These are phyloP conservation scores for Caenorhabditis inopinata DNA, from an alignment of 1,140 invertebrate genomes.

Conservation along the genomic window DNA sequence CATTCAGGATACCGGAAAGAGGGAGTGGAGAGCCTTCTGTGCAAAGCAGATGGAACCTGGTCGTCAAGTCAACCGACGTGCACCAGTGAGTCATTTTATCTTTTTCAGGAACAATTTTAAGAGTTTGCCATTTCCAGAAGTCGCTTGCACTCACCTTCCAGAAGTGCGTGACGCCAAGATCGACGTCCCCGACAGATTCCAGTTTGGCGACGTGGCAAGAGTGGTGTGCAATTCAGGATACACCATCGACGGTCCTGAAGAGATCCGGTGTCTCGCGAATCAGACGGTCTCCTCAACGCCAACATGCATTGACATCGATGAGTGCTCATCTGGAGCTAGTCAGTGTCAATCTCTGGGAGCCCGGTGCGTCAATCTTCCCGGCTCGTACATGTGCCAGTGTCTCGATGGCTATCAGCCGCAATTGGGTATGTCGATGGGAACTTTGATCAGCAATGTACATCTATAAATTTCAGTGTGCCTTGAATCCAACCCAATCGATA, in stretches of 20 bases:
- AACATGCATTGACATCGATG: slow-evolving; percentile 77
- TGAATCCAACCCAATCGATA: background rate
- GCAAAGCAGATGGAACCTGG: slow-evolving; percentile 95
- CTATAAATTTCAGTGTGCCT: background rate
- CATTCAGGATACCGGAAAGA: slow-evolving; percentile 84
- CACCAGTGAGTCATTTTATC: slow-evolving; percentile 72
- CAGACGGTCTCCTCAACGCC: slow-evolving; percentile 82
- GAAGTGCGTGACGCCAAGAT: slow-evolving; percentile 69
- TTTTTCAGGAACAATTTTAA: slow-evolving; percentile 12
- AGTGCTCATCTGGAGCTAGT: slow-evolving; percentile 76
- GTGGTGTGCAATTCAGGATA: slow-evolving; percentile 89
- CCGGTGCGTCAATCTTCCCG: slow-evolving; percentile 84
- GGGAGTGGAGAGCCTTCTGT: slow-evolving; percentile 85
- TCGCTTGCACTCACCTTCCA: slow-evolving; percentile 79
- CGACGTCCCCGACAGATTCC: slow-evolving; percentile 4
- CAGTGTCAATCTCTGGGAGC: slow-evolving; percentile 66
- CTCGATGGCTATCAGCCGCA: slow-evolving; percentile 54
- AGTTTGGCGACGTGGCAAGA: slow-evolving; percentile 83
- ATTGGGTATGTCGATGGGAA: slow-evolving; percentile 34
- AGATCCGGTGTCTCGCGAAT: slow-evolving; percentile 81
- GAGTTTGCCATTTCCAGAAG: slow-evolving; percentile 69
- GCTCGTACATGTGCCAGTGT: slow-evolving; percentile 88
- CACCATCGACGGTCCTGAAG: slow-evolving; percentile 79
- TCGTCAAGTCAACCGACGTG: slow-evolving; percentile 85
- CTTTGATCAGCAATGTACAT: no score